Base-by-base conservation (phyloP, 2,888 invertebrate genomes). In the Mactromeris polynyma region DNA sequence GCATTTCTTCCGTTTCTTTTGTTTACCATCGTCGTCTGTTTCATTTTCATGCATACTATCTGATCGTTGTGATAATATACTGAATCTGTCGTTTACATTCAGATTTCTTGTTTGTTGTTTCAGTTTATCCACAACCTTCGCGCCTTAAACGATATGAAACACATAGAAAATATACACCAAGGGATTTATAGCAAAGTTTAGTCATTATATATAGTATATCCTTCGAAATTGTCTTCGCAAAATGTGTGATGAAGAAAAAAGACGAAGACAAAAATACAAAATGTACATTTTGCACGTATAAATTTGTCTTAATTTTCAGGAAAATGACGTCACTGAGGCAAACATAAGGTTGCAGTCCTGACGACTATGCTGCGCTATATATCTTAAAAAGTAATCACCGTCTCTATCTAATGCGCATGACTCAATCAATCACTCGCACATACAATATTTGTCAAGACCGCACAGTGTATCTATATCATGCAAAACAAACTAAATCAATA, bases 61-160 rank as follows among this genome's bases (percentile, higher is more conserved):
- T 26, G 36, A 33, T 33, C 33, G 73, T 14, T 31, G 17, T 19
- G 17, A 19, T 26, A 36, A 36, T 11, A 73, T 0, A 19, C 33
- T 33, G 3, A 33, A 0, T 73, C 73, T 73, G 31, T 73, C 73
- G 17, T 73, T 73, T 14, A 19, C 19, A 73, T 33, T 33, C 46
- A 19, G 19, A 31, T n/a, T 31, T 19, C 9, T 31, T 33, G 83
- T 36, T 33, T 83, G 58, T 26, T 51, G 38, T 64, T 85, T 89
- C 19, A 89, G 19, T 38, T 83, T 82, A 36, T n/a, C 46, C 33
- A 89, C 85, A 78, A 85, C 88, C 64, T 85, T 89, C 9, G 85
- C 38, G n/a, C 88, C 88, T 89, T 69, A 14, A 78, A 58, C 3
- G 58, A 64, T 1, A 9, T 9, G 6, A n/a, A n/a, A 58, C 7